Evolutionary conservation across 2,888 invertebrate genomes (phyloP).

Genomic region (Philereme vetulata): DNA sequence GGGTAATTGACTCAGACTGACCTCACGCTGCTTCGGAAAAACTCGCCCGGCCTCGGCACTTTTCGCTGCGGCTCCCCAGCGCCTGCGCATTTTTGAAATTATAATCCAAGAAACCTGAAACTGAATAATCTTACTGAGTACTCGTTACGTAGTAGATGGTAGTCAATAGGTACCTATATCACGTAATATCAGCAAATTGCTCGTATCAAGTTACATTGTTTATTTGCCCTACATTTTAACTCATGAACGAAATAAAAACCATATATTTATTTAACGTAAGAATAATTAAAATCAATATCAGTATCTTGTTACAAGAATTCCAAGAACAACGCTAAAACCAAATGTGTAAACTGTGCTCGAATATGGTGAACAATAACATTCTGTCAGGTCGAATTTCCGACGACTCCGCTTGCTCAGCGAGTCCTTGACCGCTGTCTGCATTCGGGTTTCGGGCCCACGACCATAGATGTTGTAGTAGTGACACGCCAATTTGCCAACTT

Average conservation of each 20-base stretch:
- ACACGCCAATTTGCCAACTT: constrained; percentile 50
- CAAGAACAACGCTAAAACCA: constrained; percentile 20
- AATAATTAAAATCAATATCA: constrained; percentile 15
- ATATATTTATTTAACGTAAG: not conserved
- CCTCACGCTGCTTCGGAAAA: constrained; percentile 79
- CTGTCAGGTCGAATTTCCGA: constrained; percentile 56
- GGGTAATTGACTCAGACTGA: constrained; percentile 87
- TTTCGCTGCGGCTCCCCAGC: constrained; percentile 41
- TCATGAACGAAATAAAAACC: not conserved
- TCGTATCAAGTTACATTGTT: not conserved
- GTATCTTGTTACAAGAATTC: constrained; percentile 18
- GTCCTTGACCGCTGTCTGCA: constrained; percentile 70
- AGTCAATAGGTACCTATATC: no score
- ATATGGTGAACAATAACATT: constrained; percentile 52
- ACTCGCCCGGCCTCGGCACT: constrained; percentile 64
- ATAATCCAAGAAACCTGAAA: constrained; percentile 12
- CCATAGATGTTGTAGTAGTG: constrained; percentile 29
- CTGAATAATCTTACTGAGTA: not conserved
- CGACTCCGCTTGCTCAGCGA: constrained; percentile 58
- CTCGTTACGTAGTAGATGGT: not conserved
- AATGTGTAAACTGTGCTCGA: constrained; percentile 37
- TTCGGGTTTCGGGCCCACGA: constrained; percentile 43
- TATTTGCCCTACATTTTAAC: constrained; percentile 1
- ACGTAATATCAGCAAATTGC: not conserved
- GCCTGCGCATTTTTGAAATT: constrained; percentile 38